phyloP scores from a whole-genome alignment of 2,888 invertebrate species.

The Hofmannophila pseudospretella region DNA sequence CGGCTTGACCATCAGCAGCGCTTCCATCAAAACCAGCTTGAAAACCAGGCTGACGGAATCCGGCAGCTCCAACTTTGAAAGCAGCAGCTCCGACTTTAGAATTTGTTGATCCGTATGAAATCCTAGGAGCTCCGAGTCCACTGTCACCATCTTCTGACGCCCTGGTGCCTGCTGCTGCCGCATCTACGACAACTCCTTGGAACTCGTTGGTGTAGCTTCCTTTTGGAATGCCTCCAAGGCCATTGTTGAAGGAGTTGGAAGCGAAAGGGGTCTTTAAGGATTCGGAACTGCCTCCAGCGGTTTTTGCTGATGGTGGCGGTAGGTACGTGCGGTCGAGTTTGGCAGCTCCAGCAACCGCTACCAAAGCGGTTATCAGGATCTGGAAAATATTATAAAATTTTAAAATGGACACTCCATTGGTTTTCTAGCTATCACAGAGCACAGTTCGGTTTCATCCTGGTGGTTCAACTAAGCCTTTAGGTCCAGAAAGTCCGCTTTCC shows the following conservation, averaged over 20 bases:
- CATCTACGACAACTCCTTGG: constrained; percentile 66
- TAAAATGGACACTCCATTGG: too few relatives aligned
- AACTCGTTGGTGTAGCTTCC: constrained; percentile 58
- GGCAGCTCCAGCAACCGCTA: constrained; percentile 55
- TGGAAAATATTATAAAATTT: constrained; percentile 21
- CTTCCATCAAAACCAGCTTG: constrained; percentile 4
- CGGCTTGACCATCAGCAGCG: constrained; percentile 1
- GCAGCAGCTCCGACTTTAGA: constrained; percentile 69
- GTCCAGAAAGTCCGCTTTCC: too few relatives aligned
- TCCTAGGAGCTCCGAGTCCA: constrained; percentile 53
- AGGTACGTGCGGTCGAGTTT: constrained; percentile 56
- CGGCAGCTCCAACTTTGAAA: constrained; percentile 34
- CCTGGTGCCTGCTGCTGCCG: constrained; percentile 52
- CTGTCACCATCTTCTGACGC: constrained; percentile 38
- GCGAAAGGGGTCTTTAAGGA: constrained; percentile 40
- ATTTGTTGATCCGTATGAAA: constrained; percentile 54
- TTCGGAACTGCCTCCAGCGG: constrained; percentile 52
- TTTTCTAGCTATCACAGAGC: too few relatives aligned
- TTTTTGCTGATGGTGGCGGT: constrained; percentile 49
- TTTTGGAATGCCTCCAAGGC: constrained; percentile 31
- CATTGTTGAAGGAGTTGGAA: constrained; percentile 31
- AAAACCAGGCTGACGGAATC: constrained; percentile 19
- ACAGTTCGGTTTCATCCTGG: too few relatives aligned
- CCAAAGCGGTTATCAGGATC: constrained; percentile 53
- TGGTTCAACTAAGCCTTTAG: too few relatives aligned